Percentiles rank a stretch among this genome's conserved stretches.
phyloP scores from a whole-genome alignment of 2,888 invertebrate genomes.

The Ecdyonurus torrentis region DNA sequence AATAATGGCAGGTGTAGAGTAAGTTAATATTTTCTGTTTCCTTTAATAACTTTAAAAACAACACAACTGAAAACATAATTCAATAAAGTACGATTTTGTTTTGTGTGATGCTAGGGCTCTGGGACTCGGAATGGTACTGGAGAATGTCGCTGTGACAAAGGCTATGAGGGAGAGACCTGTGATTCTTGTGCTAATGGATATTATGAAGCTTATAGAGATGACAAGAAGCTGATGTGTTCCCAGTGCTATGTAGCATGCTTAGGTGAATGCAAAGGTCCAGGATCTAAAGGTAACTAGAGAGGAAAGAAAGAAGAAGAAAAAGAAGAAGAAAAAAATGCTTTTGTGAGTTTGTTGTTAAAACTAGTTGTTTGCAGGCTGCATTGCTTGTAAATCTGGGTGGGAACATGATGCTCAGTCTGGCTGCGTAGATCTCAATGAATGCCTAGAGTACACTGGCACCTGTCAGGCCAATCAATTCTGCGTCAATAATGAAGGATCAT shows the following conservation, averaged over 20 bases:
- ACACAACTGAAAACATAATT: no score
- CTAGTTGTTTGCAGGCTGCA: slow-evolving; percentile 34
- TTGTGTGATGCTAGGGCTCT: no score
- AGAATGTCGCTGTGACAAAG: slow-evolving; percentile 47
- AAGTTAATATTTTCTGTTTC: no score
- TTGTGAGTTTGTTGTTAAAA: background rate
- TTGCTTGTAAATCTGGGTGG: slow-evolving; percentile 56
- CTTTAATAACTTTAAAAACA: no score
- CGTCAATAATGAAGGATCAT: slow-evolving; percentile 74
- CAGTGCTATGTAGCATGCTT: slow-evolving; percentile 66
- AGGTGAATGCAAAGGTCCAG: slow-evolving; percentile 54
- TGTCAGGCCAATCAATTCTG: slow-evolving; percentile 60
- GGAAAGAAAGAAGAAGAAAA: background rate
- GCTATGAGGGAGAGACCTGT: slow-evolving; percentile 65
- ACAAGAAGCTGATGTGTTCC: slow-evolving; percentile 54
- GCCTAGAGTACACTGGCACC: slow-evolving; percentile 39
- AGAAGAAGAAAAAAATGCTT: no score
- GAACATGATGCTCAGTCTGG: slow-evolving; percentile 50
- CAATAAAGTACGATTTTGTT: no score
- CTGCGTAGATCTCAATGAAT: slow-evolving; percentile 76
- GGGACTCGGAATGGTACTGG: slow-evolving; percentile 4
- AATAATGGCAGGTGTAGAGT: slow-evolving; percentile 65
- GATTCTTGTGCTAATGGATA: slow-evolving; percentile 56
- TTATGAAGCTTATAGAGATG: slow-evolving; percentile 58
- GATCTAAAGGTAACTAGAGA: slow-evolving; percentile 37